A percentile compares a stretch with the other conserved stretches of the same genome.
These are phyloP conservation scores for Lepidothrix coronata DNA, from an alignment of 2,113 vertebrate genomes.

Conservation along the genomic window DNA sequence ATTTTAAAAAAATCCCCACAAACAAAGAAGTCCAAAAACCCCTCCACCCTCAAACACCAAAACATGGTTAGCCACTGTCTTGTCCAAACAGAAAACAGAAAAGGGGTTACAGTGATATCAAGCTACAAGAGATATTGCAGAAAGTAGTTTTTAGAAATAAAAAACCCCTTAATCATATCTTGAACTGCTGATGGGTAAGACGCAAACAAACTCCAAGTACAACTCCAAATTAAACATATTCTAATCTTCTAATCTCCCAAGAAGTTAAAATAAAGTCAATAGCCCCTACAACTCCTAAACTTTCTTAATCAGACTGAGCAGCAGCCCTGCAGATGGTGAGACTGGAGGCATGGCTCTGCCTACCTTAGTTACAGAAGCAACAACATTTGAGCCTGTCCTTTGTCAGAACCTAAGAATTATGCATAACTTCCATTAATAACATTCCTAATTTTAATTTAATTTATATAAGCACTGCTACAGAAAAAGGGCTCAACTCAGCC, in stretches of 20 bases:
- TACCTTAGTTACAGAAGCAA: neutral
- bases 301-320: neutral
- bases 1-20: neutral
- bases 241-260: neutral
- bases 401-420: slow-evolving; percentile 17
- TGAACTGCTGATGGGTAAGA: neutral
- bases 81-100: neutral
- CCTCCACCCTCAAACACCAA: neutral
- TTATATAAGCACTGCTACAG: neutral
- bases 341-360: neutral
- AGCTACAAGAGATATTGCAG: neutral
- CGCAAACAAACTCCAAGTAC: neutral
- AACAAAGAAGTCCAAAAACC: neutral
- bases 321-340: neutral
- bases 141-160: neutral
- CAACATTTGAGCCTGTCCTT: neutral
- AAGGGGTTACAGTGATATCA: neutral
- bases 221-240: neutral
- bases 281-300: neutral
- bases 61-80: neutral
- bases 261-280: neutral
- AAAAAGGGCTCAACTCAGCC: neutral
- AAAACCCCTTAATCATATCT: neutral
- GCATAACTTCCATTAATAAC: neutral
- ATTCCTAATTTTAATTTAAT: slow-evolving; percentile 22